phyloP scores from a whole-genome alignment of 2,888 invertebrate genomes.

The Eilema griseolum region DNA sequence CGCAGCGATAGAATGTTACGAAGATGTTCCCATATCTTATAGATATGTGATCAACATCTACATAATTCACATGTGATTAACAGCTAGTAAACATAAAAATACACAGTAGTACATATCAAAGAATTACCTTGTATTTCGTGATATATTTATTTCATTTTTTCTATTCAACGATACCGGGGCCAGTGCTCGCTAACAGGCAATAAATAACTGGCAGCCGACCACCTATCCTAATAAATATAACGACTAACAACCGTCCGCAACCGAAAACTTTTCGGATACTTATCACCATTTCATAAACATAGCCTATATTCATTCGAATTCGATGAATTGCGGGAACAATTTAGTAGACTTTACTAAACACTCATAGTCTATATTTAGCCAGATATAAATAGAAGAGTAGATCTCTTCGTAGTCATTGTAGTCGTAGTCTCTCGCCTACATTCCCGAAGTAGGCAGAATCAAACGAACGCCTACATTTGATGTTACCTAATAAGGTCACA shows the following conservation, averaged over 20 bases:
- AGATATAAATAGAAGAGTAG: background rate
- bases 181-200: conserved; percentile 12
- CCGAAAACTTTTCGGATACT: conserved; percentile 49
- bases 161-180: background rate
- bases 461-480: too few relatives aligned
- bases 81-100: background rate
- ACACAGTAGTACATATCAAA: background rate
- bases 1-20: too few relatives aligned
- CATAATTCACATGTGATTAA: background rate
- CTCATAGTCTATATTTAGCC: conserved; percentile 21
- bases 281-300: conserved; percentile 53
- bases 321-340: background rate
- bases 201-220: conserved; percentile 15
- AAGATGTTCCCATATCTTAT: too few relatives aligned
- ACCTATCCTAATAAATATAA: conserved; percentile 44
- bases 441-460: too few relatives aligned
- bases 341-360: background rate
- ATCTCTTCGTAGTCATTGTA: too few relatives aligned
- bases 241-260: conserved; percentile 30
- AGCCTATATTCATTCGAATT: background rate
- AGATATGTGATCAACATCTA: too few relatives aligned
- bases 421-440: too few relatives aligned
- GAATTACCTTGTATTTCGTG: conserved; percentile 2
- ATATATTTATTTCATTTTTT: background rate
- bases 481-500: too few relatives aligned